Percentiles rank a stretch among this genome's conserved stretches.
These are phyloP conservation scores for Pedetes capensis DNA, from an alignment of 2,113 vertebrate species.

Conservation along the genomic window DNA sequence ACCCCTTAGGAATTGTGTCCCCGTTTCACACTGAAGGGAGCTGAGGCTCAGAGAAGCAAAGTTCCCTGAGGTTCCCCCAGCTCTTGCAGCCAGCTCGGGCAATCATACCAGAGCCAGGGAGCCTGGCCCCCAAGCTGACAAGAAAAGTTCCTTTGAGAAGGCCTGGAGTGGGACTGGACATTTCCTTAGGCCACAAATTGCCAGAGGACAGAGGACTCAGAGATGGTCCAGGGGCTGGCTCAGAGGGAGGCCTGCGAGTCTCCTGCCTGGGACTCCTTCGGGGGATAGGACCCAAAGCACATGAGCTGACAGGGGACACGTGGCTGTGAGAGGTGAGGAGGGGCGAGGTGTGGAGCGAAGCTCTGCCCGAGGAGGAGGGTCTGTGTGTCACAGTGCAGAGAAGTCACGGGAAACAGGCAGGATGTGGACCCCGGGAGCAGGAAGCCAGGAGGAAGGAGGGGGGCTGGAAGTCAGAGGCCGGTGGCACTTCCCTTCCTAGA, in stretches of 20 bases:
- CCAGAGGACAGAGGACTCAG: neutral
- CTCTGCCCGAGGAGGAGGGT: neutral
- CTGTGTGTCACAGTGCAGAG: neutral
- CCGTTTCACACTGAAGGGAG: neutral
- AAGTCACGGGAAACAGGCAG: neutral
- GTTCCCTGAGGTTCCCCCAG: accelerated
- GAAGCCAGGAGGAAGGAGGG: neutral
- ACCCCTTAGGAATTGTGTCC: accelerated
- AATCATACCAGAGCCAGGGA: neutral
- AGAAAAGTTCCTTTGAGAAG: neutral
- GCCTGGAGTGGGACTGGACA: too few relatives aligned
- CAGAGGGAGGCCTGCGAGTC: accelerated
- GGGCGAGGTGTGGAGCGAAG: too few relatives aligned
- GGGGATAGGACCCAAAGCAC: too few relatives aligned
- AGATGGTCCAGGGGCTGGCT: neutral
- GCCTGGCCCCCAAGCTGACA: too few relatives aligned
- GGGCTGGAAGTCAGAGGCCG: neutral
- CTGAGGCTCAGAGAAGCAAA: neutral
- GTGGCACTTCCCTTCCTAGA: neutral
- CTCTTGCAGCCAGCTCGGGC: accelerated
- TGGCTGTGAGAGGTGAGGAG: too few relatives aligned
- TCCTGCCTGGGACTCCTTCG: too few relatives aligned
- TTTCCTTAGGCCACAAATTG: too few relatives aligned
- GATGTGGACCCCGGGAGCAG: neutral
- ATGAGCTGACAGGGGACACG: too few relatives aligned